A percentile compares a stretch with the other conserved stretches of the same genome.
phyloP scores from a whole-genome alignment of 2,888 invertebrate genomes.

The Clanis bilineata region DNA sequence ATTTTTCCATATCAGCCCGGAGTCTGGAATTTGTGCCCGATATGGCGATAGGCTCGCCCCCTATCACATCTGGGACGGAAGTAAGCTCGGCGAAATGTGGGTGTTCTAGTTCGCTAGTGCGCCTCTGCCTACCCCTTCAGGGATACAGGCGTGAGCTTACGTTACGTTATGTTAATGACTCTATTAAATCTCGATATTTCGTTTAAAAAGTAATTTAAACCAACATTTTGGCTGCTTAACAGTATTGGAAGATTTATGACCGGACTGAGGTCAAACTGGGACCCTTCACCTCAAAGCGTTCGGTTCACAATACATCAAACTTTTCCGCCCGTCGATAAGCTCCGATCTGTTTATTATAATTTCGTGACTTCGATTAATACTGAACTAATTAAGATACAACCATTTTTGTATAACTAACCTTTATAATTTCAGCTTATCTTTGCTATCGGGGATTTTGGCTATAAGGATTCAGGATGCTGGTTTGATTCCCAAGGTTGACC shows the following conservation, averaged over 20 bases:
- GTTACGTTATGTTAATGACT: too few species aligned
- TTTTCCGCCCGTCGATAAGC: conserved; percentile 3
- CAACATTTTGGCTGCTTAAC: conserved; percentile 19
- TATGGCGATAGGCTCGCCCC: too few species aligned
- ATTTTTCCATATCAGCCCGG: too few species aligned
- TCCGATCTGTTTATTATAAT: conserved; percentile 5
- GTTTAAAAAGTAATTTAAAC: neutral
- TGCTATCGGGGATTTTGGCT: neutral
- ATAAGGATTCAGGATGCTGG: too few species aligned
- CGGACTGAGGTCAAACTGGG: conserved; percentile 32
- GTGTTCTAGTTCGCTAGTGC: too few species aligned
- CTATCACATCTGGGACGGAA: too few species aligned
- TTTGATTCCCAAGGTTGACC: neutral
- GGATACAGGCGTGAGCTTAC: too few species aligned
- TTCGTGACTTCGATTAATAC: conserved; percentile 1
- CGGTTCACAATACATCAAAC: conserved; percentile 20
- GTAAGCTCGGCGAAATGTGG: too few species aligned
- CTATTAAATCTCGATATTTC: conserved; percentile 3
- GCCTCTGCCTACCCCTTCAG: too few species aligned
- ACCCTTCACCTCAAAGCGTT: conserved; percentile 31
- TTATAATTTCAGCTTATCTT: neutral
- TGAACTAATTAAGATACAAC: neutral
- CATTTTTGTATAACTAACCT: neutral
- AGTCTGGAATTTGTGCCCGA: too few species aligned
- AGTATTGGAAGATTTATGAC: conserved; percentile 30